Conservation (phyloP, 2,888 invertebrate species). For the Cephus rjabovi region DNA sequence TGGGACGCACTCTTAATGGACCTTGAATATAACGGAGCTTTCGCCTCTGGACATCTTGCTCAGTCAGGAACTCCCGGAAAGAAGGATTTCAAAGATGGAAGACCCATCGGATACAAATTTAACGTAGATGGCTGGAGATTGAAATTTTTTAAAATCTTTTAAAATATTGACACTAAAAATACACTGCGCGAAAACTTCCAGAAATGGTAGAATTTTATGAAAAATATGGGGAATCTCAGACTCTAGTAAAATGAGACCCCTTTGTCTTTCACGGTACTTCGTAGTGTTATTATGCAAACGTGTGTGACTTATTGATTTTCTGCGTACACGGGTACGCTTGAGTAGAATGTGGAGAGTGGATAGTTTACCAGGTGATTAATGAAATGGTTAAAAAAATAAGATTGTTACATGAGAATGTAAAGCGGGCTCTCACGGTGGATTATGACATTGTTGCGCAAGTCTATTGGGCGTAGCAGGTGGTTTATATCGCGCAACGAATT, state of each 20-base stretch:
- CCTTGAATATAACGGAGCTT: neutral
- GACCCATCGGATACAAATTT: neutral
- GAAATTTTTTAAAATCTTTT: neutral
- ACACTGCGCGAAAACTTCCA: neutral
- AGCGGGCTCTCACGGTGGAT: constrained; percentile 37
- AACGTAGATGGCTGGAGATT: neutral
- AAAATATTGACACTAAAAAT: neutral
- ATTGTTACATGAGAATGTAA: neutral
- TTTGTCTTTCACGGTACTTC: neutral
- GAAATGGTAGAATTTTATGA: neutral
- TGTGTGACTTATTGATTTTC: neutral
- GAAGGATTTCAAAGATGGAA: neutral
- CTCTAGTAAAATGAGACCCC: neutral
- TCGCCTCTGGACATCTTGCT: neutral
- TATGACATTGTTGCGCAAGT: constrained; percentile 36
- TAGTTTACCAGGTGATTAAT: neutral
- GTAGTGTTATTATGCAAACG: neutral
- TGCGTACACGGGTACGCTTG: neutral
- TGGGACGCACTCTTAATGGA: neutral
- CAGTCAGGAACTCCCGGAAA: neutral
- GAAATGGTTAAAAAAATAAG: neutral
- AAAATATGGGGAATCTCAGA: neutral
- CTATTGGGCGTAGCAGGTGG: constrained; percentile 27
- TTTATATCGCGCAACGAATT: constrained; percentile 43
- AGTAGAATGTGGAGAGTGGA: neutral